Percentiles rank a stretch among this genome's conserved stretches.
These are phyloP conservation scores for Syngnathus typhle DNA, from an alignment of 2,113 vertebrate species.

Conservation along the genomic window DNA sequence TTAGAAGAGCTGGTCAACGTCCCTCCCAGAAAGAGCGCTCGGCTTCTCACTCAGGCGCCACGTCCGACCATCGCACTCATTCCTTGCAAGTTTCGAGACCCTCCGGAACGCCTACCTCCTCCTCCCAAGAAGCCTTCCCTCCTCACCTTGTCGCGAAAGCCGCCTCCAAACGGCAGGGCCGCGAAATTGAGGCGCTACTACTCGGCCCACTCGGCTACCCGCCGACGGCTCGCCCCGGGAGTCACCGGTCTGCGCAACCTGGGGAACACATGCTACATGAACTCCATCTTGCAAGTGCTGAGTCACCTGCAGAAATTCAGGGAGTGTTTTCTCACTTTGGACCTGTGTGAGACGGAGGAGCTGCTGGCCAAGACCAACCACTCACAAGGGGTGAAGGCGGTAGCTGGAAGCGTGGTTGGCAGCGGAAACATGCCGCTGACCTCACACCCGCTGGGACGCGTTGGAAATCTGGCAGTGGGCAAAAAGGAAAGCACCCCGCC, in stretches of 20 bases:
- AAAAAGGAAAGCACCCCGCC: conserved; percentile 63
- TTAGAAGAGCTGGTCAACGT: conserved; percentile 85
- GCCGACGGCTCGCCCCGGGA: conserved; percentile 82
- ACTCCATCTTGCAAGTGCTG: conserved; percentile 97
- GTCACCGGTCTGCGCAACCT: conserved; percentile 95
- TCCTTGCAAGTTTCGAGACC: conserved; percentile 78
- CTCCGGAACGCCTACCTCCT: conserved; percentile 66
- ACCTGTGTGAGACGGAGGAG: conserved; percentile 91
- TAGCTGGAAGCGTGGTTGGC: conserved; percentile 66
- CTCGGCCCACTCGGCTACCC: conserved; percentile 66
- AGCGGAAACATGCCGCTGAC: conserved; percentile 53
- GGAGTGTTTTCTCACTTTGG: conserved; percentile 95
- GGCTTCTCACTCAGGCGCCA: conserved; percentile 82
- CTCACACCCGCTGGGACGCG: conserved; percentile 52
- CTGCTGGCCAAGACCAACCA: conserved; percentile 81
- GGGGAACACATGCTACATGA: conserved; percentile 99
- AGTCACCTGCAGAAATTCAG: conserved; percentile 98
- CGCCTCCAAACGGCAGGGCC: conserved; percentile 53
- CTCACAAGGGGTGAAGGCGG: conserved; percentile 66
- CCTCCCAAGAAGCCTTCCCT: conserved; percentile 54
- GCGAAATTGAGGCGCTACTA: conserved; percentile 67
- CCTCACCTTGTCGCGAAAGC: conserved; percentile 50
- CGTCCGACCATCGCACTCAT: conserved; percentile 75
- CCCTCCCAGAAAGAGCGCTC: conserved; percentile 90
- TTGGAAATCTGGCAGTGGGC: conserved; percentile 57